These are phyloP conservation scores for Bombyx mandarina DNA, from an alignment of 1,140 invertebrate genomes.

Conservation along the genomic window DNA sequence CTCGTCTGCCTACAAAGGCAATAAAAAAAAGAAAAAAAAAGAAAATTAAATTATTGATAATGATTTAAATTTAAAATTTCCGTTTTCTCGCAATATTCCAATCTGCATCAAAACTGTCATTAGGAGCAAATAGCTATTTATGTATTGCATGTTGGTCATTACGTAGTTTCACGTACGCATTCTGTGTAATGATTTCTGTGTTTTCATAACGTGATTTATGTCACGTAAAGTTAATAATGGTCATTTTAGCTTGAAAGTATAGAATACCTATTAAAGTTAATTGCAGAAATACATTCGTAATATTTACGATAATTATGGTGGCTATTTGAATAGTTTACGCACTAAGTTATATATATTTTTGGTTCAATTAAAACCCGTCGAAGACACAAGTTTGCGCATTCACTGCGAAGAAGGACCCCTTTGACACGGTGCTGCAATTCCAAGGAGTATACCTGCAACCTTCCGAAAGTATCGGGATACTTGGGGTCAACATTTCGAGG, in stretches of 20 bases:
- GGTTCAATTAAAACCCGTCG: too few relatives aligned
- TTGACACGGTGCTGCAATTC: too few relatives aligned
- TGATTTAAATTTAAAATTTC: too few relatives aligned
- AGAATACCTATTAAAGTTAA: slow-evolving; percentile 14
- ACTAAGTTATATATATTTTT: too few relatives aligned
- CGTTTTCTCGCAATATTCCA: neutral
- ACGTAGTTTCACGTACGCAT: slow-evolving; percentile 8
- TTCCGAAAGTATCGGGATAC: too few relatives aligned
- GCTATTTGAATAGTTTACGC: slow-evolving; percentile 5
- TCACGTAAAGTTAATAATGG: slow-evolving; percentile 15
- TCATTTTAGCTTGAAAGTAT: slow-evolving; percentile 18
- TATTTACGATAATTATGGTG: slow-evolving; percentile 19
- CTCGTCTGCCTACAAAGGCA: too few relatives aligned
- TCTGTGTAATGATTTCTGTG: slow-evolving; percentile 5
- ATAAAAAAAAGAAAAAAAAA: too few relatives aligned
- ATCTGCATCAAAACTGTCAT: neutral
- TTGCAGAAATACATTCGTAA: slow-evolving; percentile 13
- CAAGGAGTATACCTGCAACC: too few relatives aligned
- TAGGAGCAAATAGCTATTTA: slow-evolving; percentile 1
- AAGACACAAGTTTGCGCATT: too few relatives aligned
- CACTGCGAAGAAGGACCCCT: too few relatives aligned
- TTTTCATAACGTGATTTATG: slow-evolving; percentile 5
- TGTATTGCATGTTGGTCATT: slow-evolving; percentile 6
- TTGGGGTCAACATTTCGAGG: too few relatives aligned
- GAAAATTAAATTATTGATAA: too few relatives aligned